These are phyloP conservation scores for Damaliscus lunatus DNA, from an alignment of 2,113 vertebrate species.

Conservation along the genomic window DNA sequence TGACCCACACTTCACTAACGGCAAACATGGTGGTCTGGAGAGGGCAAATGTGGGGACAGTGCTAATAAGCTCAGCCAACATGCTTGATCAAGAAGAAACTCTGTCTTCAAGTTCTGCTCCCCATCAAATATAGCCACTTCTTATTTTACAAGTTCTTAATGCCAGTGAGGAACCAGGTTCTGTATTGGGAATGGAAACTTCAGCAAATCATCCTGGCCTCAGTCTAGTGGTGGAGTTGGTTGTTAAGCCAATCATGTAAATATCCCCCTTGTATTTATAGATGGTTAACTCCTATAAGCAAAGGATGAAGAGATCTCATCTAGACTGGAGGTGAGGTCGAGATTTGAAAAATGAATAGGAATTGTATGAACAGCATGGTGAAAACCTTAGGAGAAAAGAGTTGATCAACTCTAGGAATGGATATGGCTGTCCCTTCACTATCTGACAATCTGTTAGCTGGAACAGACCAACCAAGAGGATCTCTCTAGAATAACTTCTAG, in stretches of 20 bases:
- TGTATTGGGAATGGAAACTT: neutral
- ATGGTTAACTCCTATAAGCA: neutral
- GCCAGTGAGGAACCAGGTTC: neutral
- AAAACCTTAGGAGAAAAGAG: neutral
- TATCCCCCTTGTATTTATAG: neutral
- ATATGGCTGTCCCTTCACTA: neutral
- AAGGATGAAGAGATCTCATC: neutral
- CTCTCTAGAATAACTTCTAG: neutral
- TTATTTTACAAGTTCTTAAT: neutral
- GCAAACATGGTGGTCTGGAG: neutral
- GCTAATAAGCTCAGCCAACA: neutral
- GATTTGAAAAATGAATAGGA: neutral
- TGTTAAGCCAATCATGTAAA: neutral
- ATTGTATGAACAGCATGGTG: neutral
- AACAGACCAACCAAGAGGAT: neutral
- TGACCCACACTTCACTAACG: neutral
- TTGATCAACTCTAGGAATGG: neutral
- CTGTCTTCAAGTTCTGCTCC: neutral
- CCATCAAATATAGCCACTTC: neutral
- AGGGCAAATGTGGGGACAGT: neutral
- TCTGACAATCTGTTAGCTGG: neutral
- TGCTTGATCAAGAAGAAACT: neutral
- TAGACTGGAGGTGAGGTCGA: neutral
- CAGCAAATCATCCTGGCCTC: neutral
- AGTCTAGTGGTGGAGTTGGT: neutral